phyloP scores from a whole-genome alignment of 1,140 invertebrate genomes.

The Conus ventricosus region DNA sequence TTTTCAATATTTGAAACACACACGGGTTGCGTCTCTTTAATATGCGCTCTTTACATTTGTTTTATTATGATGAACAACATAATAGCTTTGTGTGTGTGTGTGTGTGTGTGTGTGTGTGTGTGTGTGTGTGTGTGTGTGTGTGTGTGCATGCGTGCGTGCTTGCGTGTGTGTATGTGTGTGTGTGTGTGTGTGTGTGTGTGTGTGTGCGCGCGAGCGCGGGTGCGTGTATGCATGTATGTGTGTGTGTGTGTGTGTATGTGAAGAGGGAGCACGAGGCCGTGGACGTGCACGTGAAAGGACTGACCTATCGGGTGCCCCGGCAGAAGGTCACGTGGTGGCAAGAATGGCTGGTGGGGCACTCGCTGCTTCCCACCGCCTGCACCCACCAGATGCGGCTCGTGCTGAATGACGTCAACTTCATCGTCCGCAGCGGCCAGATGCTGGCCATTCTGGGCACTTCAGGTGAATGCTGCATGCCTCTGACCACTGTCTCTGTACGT shows the following conservation, averaged over 20 bases:
- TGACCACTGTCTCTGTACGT: not conserved
- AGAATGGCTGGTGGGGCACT: slow-evolving; percentile 54
- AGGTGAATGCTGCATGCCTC: slow-evolving; percentile 40
- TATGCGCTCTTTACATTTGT: too few species aligned
- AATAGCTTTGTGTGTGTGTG: not conserved
- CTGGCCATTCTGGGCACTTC: slow-evolving; percentile 68
- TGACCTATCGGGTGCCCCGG: slow-evolving; percentile 59
- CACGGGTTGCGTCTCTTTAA: too few species aligned
- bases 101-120: slow-evolving; percentile 18
- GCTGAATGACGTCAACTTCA: slow-evolving; percentile 62
- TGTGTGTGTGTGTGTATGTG: not conserved
- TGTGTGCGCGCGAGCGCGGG: not conserved
- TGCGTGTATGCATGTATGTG: not conserved
- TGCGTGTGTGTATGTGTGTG: not conserved
- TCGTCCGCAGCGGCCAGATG: slow-evolving; percentile 63
- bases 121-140: slow-evolving; percentile 12
- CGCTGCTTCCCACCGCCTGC: slow-evolving; percentile 60
- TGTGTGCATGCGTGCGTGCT: not conserved
- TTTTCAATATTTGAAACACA: too few species aligned
- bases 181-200: not conserved
- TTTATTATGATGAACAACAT: too few species aligned
- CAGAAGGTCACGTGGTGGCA: slow-evolving; percentile 57
- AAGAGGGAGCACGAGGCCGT: slow-evolving; percentile 44
- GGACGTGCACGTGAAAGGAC: slow-evolving; percentile 51
- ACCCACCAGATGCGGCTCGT: slow-evolving; percentile 46